Evolutionary conservation across 2,888 invertebrate genomes (phyloP).

Genomic region (Phyllotreta cruciferae): DNA sequence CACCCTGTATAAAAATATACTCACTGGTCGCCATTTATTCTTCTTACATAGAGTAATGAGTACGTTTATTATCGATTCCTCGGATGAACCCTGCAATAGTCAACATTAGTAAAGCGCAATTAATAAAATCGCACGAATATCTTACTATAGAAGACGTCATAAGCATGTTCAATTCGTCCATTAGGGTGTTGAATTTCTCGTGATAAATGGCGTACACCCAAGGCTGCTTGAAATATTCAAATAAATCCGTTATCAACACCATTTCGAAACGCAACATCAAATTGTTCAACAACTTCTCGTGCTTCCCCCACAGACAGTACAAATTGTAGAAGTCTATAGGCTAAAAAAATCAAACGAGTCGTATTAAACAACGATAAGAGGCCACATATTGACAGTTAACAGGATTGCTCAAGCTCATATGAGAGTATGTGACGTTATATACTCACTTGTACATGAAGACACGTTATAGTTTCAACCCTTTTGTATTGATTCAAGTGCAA

Average conservation of each 20-base stretch:
- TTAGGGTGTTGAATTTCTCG: conserved; percentile 65
- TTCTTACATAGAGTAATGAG: conserved; percentile 46
- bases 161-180: conserved; percentile 45
- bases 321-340: conserved; percentile 67
- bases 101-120: too few species aligned
- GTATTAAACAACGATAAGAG: background rate
- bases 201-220: conserved; percentile 72
- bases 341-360: conserved; percentile 51
- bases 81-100: conserved; percentile 33
- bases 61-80: conserved; percentile 47
- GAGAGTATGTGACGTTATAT: background rate
- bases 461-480: conserved; percentile 67
- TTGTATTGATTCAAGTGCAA: conserved; percentile 66
- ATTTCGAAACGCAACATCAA: conserved; percentile 67
- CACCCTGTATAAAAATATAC: conserved; percentile 18
- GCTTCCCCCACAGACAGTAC: conserved; percentile 72
- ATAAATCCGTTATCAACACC: conserved; percentile 70
- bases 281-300: conserved; percentile 75
- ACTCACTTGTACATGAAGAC: conserved; percentile 65
- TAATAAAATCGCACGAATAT: too few species aligned
- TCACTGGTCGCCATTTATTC: conserved; percentile 52
- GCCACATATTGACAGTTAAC: too few species aligned
- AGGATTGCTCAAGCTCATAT: too few species aligned
- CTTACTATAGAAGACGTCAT: conserved; percentile 43
- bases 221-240: conserved; percentile 70